A percentile compares a stretch with the other conserved stretches of the same genome.
phyloP scores from a whole-genome alignment of 64 coral and sea anemone genomes.

The Pocillopora verrucosa region DNA sequence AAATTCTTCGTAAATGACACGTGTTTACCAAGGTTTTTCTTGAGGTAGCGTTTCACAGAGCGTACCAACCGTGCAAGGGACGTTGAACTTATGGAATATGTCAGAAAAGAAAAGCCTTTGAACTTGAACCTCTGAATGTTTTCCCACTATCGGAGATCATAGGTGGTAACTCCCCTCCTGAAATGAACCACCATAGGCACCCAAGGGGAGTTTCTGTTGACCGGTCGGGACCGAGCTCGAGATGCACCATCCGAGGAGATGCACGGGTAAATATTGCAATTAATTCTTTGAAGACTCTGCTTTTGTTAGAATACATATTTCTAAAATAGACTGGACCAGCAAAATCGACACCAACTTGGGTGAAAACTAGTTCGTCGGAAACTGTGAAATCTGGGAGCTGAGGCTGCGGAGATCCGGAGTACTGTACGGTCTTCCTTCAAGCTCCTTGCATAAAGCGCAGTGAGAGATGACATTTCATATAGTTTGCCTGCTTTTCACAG shows the following conservation, averaged over 20 bases:
- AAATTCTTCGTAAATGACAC: too few species aligned
- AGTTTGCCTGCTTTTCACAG: neutral
- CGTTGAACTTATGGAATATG: too few species aligned
- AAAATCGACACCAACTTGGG: neutral
- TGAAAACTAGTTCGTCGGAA: neutral
- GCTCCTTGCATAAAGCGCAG: neutral
- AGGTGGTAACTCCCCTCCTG: slow-evolving; percentile 16
- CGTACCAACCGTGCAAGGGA: too few species aligned
- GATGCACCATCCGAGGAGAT: neutral
- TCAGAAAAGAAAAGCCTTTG: neutral
- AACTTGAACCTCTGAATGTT: slow-evolving; percentile 7
- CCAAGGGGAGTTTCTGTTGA: neutral
- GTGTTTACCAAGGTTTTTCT: too few species aligned
- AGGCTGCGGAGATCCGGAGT: neutral
- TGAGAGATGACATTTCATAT: slow-evolving; percentile 2
- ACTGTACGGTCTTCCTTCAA: neutral
- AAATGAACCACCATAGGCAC: neutral
- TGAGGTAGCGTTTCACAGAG: too few species aligned
- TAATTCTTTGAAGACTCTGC: neutral
- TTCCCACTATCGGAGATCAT: slow-evolving; percentile 24
- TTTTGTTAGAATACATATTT: neutral
- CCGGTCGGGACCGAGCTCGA: neutral
- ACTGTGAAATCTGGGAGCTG: neutral
- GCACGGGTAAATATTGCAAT: slow-evolving; percentile 19
- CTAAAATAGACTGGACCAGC: slow-evolving; percentile 8